These are phyloP conservation scores for Nipponia nippon DNA, from an alignment of 2,113 vertebrate genomes.

Conservation along the genomic window DNA sequence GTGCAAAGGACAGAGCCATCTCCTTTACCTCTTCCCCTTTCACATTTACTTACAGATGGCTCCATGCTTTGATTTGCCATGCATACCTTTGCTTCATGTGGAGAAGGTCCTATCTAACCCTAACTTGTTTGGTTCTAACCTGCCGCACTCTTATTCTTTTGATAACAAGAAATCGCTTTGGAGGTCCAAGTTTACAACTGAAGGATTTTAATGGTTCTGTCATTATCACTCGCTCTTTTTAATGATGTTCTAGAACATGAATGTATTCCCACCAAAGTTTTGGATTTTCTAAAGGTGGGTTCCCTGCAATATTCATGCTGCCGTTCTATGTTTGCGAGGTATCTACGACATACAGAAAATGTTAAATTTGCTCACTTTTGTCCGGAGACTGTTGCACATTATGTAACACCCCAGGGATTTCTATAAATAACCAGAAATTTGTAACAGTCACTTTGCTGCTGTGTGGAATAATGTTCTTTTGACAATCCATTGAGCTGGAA, in stretches of 20 bases:
- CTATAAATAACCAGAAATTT: slow-evolving; percentile 50
- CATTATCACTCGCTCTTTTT: background rate
- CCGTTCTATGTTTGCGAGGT: background rate
- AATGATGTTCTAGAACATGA: background rate
- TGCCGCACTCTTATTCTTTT: background rate
- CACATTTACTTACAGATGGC: background rate
- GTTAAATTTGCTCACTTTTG: background rate
- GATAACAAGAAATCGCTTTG: background rate
- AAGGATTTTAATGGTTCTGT: background rate
- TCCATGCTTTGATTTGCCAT: background rate
- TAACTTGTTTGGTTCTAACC: background rate
- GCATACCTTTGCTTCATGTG: background rate
- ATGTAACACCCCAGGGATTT: slow-evolving; percentile 24
- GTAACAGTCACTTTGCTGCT: slow-evolving; percentile 21
- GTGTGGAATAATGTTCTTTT: slow-evolving; percentile 47
- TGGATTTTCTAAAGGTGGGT: background rate
- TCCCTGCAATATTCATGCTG: background rate
- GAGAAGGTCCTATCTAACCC: background rate
- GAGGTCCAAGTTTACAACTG: background rate
- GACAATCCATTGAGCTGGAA: slow-evolving; percentile 37
- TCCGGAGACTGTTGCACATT: slow-evolving; percentile 1
- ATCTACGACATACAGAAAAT: background rate
- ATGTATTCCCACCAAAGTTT: background rate
- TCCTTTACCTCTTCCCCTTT: background rate
- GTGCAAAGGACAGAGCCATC: background rate